Evolutionary conservation across 1,140 invertebrate species (phyloP).

Genomic region (Pseudachorutes palmiensis): DNA sequence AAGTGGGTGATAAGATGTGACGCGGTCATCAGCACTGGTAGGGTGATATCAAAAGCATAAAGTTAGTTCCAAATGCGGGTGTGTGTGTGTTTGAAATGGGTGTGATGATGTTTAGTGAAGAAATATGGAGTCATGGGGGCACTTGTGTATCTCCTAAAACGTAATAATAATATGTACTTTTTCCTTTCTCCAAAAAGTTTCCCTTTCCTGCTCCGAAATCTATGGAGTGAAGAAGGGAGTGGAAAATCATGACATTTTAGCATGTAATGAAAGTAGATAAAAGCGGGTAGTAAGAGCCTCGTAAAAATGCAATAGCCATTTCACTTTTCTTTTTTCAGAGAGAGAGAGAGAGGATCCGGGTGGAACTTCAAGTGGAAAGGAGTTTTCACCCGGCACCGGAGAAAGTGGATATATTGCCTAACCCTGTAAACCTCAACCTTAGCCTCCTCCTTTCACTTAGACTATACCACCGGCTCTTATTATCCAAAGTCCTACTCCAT

Average conservation of each 20-base stretch:
- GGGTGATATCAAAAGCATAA: neutral
- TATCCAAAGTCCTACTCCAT: neutral
- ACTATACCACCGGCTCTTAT: neutral
- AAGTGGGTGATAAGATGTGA: too few relatives aligned
- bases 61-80: constrained; percentile 5
- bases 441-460: neutral
- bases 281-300: constrained; percentile 22
- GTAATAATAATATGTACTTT: constrained; percentile 6
- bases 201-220: neutral
- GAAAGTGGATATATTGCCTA: neutral
- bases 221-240: constrained; percentile 2
- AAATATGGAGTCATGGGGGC: constrained; percentile 14
- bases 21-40: too few relatives aligned
- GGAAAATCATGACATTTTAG: constrained; percentile 29
- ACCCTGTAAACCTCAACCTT: neutral
- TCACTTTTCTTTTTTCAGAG: constrained; percentile 10
- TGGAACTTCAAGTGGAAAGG: too few relatives aligned
- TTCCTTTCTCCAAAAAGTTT: neutral
- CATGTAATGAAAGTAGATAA: constrained; percentile 30
- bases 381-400: neutral
- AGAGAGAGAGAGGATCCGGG: too few relatives aligned
- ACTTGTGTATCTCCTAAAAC: neutral
- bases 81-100: constrained; percentile 5
- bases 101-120: constrained; percentile 21
- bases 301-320: constrained; percentile 31